Evolutionary conservation across 2,797 vertebrate species (phyloP).

Genomic region (Acrossocheilus fasciatus): DNA sequence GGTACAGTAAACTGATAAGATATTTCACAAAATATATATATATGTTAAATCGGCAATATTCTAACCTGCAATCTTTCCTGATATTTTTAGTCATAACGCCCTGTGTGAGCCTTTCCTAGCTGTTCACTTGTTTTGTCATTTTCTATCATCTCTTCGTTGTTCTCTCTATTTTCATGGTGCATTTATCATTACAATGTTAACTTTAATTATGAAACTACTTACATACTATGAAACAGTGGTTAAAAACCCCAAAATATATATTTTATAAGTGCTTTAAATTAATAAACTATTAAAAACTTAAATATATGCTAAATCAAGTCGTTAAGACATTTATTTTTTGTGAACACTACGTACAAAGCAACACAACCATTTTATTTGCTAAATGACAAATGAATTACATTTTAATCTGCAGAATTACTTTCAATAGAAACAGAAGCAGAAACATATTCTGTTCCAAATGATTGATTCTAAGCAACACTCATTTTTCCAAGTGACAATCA

Average conservation of each 20-base stretch:
- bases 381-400: neutral
- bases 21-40: neutral
- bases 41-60: neutral
- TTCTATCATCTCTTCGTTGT: neutral
- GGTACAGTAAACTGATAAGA: neutral
- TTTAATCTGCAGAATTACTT: neutral
- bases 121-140: neutral
- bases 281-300: neutral
- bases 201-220: too few species aligned
- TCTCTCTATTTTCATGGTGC: too few species aligned
- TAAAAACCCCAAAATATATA: too few species aligned
- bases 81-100: neutral
- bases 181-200: too few species aligned
- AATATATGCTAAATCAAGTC: too few species aligned
- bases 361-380: neutral
- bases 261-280: too few species aligned
- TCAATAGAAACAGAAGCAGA: neutral
- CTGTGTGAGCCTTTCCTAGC: neutral
- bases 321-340: neutral
- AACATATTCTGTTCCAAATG: too few species aligned
- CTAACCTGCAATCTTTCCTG: neutral
- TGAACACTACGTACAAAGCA: neutral
- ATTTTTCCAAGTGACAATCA: neutral
- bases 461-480: neutral
- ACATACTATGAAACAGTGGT: neutral